Base-by-base conservation (phyloP, 2,888 invertebrate genomes). In the Zygogramma bicolorata region DNA sequence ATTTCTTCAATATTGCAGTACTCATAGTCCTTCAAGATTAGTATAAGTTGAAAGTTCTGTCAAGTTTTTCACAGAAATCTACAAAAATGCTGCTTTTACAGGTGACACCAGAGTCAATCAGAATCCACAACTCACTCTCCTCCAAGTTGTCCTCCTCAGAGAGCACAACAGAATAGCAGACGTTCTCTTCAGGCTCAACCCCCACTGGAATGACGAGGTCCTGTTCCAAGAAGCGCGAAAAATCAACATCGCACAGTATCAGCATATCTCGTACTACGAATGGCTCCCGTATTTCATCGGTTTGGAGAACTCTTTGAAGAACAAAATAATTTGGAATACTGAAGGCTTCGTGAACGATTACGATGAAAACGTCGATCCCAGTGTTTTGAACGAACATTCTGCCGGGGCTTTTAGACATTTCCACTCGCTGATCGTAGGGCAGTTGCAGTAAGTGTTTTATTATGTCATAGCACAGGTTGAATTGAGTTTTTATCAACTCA, bases 161-260 rank as follows among this genome's bases (percentile, higher is more conserved):
- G 94, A 94, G 84, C 94, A 94, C 85, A 94, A 94, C 86, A 89
- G 93, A 46, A 86, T 94, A 4, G 93, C 93, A 0, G 88, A 89
- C 34, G 84, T 83, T 2, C 86, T 94, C 3, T 85, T 88, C 0
- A 83, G 87, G 4, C 81, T 94, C 31, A 95, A 95, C 85, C 93
- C 93, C 0, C 92, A 92, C 75, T 94, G 94, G 94, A 88, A 88
- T 74, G 94, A 94, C 79, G 94, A 94, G 84, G 91, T 88, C 0
- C 82, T 91, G 4, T 94, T 89, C 88, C 93, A 94, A 83, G 94
- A 94, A 85, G 89, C 93, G 0, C 88, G 93, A 53, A 88, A 91
- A 46, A 93, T 94, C 69, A 86, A 90, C 70, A 90, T 92, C 25
- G 94, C 93, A 0, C 88, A 92, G 83, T 89, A 91, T 80, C 94